Conservation (phyloP, 2,888 invertebrate species). For the Synanthedon andrenaeformis region DNA sequence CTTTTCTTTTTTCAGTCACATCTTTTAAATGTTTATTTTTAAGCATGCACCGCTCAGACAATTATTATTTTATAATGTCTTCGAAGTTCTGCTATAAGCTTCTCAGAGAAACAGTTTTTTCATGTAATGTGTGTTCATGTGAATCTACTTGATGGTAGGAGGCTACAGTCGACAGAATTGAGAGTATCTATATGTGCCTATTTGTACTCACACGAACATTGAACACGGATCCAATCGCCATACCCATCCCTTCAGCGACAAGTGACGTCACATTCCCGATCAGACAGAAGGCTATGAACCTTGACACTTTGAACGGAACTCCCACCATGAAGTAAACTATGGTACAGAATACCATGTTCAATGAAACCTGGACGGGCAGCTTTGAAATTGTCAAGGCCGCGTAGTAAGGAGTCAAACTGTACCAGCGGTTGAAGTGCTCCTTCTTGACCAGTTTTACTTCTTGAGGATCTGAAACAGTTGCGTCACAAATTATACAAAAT, state of each 20-base stretch:
- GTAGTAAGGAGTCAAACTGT: constrained; percentile 74
- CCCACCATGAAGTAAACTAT: constrained; percentile 76
- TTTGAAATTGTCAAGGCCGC: constrained; percentile 73
- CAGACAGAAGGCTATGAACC: constrained; percentile 76
- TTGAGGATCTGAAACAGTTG: constrained; percentile 68
- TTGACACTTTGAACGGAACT: constrained; percentile 73
- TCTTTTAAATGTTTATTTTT: too few relatives aligned
- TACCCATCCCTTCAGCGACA: constrained; percentile 82
- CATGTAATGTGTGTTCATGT: too few relatives aligned
- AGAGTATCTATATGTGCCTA: too few relatives aligned
- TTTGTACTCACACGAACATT: constrained; percentile 69
- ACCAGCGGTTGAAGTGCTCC: constrained; percentile 79
- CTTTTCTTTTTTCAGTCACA: too few relatives aligned
- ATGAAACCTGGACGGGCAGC: constrained; percentile 69
- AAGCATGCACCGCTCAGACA: too few relatives aligned
- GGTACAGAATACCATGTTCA: constrained; percentile 71
- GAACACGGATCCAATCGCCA: constrained; percentile 80
- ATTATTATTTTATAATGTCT: too few relatives aligned
- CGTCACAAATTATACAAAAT: background rate
- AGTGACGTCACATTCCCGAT: constrained; percentile 78
- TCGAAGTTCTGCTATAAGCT: too few relatives aligned
- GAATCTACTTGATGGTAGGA: too few relatives aligned
- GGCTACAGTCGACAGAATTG: too few relatives aligned
- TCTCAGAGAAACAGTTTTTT: too few relatives aligned
- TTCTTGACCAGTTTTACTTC: constrained; percentile 78